These are phyloP conservation scores for Petrocephalus zakoni DNA, from an alignment of 2,113 vertebrate species.

Conservation along the genomic window DNA sequence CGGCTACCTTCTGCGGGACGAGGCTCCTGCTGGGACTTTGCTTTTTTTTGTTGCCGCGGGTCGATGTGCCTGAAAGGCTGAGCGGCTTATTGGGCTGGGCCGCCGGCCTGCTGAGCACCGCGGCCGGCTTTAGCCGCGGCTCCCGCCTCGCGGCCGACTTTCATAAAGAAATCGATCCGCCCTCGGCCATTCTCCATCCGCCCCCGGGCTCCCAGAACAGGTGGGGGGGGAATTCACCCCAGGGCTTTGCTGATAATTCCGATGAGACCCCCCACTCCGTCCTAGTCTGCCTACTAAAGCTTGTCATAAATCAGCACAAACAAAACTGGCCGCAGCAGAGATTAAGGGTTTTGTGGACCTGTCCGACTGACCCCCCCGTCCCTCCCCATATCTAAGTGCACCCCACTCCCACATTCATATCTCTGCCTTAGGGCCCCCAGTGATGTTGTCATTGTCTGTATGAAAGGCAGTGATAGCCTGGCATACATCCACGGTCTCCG, in stretches of 20 bases:
- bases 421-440: background rate
- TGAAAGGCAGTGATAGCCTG: background rate
- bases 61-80: constrained; percentile 5
- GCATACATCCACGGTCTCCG: background rate
- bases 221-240: background rate
- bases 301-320: constrained; percentile 9
- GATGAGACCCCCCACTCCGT: background rate
- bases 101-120: too few species aligned
- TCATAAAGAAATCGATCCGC: constrained; percentile 11
- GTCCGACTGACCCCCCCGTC: too few species aligned
- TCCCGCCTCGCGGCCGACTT: background rate
- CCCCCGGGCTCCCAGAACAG: background rate
- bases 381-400: background rate
- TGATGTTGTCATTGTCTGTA: background rate
- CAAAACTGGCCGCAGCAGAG: background rate
- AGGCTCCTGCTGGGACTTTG: background rate
- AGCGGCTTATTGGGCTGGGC: background rate
- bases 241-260: constrained; percentile 2
- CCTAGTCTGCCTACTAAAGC: background rate
- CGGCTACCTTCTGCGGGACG: background rate
- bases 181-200: background rate
- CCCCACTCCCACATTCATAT: background rate
- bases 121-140: background rate
- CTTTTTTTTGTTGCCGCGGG: background rate
- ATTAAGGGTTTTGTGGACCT: background rate